Evolutionary conservation across 2,113 vertebrate genomes (phyloP).

Genomic region (Bucco capensis): DNA sequence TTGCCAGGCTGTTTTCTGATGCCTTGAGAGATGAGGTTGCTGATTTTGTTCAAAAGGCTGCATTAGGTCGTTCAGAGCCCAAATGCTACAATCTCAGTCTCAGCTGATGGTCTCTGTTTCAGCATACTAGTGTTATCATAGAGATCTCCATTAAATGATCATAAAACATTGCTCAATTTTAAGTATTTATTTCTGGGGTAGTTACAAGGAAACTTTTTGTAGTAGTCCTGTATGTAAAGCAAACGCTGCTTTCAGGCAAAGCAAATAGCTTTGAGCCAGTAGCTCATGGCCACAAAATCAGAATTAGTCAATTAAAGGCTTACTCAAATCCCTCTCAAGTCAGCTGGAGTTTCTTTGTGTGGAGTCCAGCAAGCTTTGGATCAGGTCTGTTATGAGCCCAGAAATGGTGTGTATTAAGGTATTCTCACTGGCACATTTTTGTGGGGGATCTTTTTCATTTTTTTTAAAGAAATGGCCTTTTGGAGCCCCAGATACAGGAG

Average conservation of each 20-base stretch:
- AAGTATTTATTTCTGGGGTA: not conserved
- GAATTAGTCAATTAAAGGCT: constrained; percentile 50
- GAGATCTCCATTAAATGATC: not conserved
- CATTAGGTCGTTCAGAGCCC: not conserved
- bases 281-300: not conserved
- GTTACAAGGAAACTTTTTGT: not conserved
- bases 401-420: not conserved
- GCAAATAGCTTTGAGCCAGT: not conserved
- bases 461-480: not conserved
- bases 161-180: not conserved
- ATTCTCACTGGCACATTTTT: not conserved
- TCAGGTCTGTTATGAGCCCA: not conserved
- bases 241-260: not conserved
- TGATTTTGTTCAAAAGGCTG: not conserved
- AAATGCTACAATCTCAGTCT: not conserved
- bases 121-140: not conserved
- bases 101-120: not conserved
- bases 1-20: not conserved
- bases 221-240: not conserved
- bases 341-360: constrained; percentile 2
- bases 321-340: constrained; percentile 25
- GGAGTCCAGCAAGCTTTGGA: not conserved
- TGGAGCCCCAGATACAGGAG: not conserved
- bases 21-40: not conserved
- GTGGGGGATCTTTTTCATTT: not conserved